Conservation (phyloP, 2,888 invertebrate species). For the Sphecodes monilicornis region DNA sequence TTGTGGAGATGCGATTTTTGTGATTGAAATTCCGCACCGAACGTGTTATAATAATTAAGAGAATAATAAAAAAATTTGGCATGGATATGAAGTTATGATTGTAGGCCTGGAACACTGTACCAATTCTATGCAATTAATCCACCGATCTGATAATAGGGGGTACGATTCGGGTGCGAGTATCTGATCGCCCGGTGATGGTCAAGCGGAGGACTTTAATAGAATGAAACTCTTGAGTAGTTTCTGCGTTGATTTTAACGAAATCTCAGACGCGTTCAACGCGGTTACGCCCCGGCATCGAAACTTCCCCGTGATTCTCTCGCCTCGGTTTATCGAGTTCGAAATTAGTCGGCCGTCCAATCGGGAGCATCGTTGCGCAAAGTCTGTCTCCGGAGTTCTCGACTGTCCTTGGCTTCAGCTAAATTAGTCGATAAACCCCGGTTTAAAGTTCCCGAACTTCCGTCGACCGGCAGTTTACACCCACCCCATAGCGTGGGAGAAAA, state of each 20-base stretch:
- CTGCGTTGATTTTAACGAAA: constrained; percentile 73
- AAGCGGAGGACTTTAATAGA: constrained; percentile 63
- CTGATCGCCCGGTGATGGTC: constrained; percentile 36
- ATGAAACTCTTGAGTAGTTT: constrained; percentile 67
- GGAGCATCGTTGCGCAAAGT: constrained; percentile 63
- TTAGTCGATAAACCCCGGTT: constrained; percentile 79
- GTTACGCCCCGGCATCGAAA: constrained; percentile 60
- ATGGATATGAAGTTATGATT: no score
- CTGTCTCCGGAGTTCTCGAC: constrained; percentile 65
- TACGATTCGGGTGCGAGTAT: not conserved
- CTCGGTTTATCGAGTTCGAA: constrained; percentile 74
- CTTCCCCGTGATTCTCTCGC: constrained; percentile 64
- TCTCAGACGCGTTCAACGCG: constrained; percentile 50
- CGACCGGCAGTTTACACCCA: constrained; percentile 27
- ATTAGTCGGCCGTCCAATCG: constrained; percentile 70
- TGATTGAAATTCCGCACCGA: no score
- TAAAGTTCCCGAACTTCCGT: constrained; percentile 71
- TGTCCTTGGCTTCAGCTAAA: constrained; percentile 72
- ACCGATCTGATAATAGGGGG: not conserved
- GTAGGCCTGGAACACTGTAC: no score
- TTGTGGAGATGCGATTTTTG: no score
- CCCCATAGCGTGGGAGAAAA: constrained; percentile 38
- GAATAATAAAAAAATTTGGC: no score
- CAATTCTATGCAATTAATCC: not conserved
- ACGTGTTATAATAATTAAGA: no score